Evolutionary conservation across 2,888 invertebrate species (phyloP), one percentile per base, ranked within the genome.

Genomic region (Physocephala rufipes): DNA sequence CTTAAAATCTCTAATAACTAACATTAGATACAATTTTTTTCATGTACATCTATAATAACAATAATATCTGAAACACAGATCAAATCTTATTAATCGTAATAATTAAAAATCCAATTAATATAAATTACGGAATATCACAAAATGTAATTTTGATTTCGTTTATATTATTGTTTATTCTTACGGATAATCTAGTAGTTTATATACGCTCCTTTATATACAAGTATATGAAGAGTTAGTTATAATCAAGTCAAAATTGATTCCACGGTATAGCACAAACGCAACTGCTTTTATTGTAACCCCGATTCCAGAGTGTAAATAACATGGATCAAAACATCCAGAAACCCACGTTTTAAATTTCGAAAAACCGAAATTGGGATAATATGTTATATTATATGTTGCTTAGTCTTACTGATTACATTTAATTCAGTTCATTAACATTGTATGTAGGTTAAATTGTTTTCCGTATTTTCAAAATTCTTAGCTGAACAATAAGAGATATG

Each of bases 141-240:
- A 81, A 82, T 80, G 81, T 81, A 82, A 80, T 83, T 82, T 82
- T 82, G 83, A 83, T 82, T 83, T 81, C 80, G 83, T 80, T 82
- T 83, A 82, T 83, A 82, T 82, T 83, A 81, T 81, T 80, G 83
- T 80, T 75, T 74, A 36, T 24, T 63, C 4, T 7, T 16, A 36
- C 36, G 9, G 4, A 36, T 9, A 36, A 7, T 21, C 21, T 51
- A 51, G n/a, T 51, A 51, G 16, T 51, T 49, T 15, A 28, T 58
- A 58, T 15, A 49, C 49, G 19, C 71, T 71, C 64, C 62, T 70
- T 49, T 61, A 67, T 71, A 43, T 67, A 63, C 51, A 51, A 61
- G 28, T 51, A 13, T 7, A 43, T 26, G 13, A 55, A 53, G 45
- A 55, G 51, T 21, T 67, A 61, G 28, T 66, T 58, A 63, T 26